Evolutionary conservation across 2,113 vertebrate species (phyloP).

Genomic region (Dipodomys ordii): DNA sequence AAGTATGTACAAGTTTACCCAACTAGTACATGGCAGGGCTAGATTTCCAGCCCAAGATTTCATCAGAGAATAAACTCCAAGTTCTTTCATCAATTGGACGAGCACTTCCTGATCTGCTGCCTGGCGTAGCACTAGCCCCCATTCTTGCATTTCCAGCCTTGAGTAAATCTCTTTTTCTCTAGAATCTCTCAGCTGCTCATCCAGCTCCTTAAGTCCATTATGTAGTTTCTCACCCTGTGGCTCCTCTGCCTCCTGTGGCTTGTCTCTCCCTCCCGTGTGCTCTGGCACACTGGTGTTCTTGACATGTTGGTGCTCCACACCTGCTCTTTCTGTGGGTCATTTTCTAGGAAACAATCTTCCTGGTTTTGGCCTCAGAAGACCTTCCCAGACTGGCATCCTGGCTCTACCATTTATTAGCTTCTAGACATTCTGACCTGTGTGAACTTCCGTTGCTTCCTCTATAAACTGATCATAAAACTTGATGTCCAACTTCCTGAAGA

Average conservation of each 20-base stretch:
- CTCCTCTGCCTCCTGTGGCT: background rate
- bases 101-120: background rate
- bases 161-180: background rate
- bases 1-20: background rate
- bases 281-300: background rate
- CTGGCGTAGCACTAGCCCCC: background rate
- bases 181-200: background rate
- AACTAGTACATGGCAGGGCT: background rate
- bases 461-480: background rate
- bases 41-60: background rate
- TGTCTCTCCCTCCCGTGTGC: too few species aligned
- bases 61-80: background rate
- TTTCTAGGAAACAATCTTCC: background rate
- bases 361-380: background rate
- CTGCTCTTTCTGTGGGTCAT: background rate
- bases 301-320: fast-evolving
- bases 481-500: background rate
- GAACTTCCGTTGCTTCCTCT: background rate
- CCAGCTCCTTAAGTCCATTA: background rate
- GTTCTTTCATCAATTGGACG: too few species aligned
- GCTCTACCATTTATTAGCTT: background rate
- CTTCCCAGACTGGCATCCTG: background rate
- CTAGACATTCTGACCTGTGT: background rate
- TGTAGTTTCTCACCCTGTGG: background rate
- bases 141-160: background rate